phyloP scores from a whole-genome alignment of 2,113 vertebrate genomes.

The Tenebrosternarchus preto region DNA sequence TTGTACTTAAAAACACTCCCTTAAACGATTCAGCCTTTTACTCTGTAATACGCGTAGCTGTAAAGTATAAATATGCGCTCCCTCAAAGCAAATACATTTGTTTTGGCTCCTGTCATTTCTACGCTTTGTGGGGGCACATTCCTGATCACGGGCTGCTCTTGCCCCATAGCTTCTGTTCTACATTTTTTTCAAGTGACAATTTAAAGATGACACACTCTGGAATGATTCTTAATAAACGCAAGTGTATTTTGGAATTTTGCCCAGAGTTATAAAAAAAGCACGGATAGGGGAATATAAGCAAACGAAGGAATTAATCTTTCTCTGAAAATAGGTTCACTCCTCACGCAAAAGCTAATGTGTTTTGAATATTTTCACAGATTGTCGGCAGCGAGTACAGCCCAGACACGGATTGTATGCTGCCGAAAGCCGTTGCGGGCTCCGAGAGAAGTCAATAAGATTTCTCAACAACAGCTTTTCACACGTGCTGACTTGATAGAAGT shows the following conservation, averaged over 20 bases:
- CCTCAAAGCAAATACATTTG: constrained; percentile 28
- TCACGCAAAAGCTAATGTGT: not conserved
- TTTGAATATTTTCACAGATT: not conserved
- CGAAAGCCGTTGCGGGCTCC: not conserved
- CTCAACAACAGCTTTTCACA: not conserved
- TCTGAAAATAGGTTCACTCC: not conserved
- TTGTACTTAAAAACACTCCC: constrained; percentile 25
- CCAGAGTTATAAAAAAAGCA: not conserved
- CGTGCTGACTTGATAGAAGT: not conserved
- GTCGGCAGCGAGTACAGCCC: not conserved
- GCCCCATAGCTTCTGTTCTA: not conserved
- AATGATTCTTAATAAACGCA: constrained; percentile 15
- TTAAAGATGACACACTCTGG: constrained; percentile 19
- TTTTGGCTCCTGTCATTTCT: constrained; percentile 38
- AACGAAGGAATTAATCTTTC: not conserved
- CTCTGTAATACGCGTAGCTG: not conserved
- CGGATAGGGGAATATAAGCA: not conserved
- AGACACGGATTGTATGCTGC: not conserved
- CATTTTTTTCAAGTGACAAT: constrained; percentile 20
- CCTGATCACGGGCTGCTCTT: constrained; percentile 16
- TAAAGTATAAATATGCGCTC: constrained; percentile 35
- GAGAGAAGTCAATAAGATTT: not conserved
- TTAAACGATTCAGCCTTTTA: not conserved
- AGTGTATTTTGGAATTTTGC: constrained; percentile 11
- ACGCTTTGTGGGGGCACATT: constrained; percentile 35